phyloP scores from a whole-genome alignment of 2,113 vertebrate genomes.

The Megaptera novaeangliae region DNA sequence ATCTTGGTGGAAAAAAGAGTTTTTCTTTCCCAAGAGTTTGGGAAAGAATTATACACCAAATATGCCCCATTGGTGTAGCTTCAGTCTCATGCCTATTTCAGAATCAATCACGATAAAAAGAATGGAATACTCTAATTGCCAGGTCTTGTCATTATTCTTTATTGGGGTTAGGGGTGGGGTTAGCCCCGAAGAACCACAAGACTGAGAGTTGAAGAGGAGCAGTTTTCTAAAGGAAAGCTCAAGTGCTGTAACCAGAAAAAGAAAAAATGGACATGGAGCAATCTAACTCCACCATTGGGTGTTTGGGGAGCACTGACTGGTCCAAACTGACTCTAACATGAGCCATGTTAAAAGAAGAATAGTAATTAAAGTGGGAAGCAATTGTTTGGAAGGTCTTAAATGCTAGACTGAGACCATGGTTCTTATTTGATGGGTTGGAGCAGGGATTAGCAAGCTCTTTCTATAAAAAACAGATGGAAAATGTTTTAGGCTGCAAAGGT shows the following conservation, averaged over 20 bases:
- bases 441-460: neutral
- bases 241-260: neutral
- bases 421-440: neutral
- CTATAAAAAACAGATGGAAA: neutral
- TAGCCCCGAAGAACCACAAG: neutral
- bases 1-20: neutral
- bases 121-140: neutral
- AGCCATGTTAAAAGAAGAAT: neutral
- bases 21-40: neutral
- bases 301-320: neutral
- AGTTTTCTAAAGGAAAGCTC: neutral
- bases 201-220: neutral
- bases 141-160: neutral
- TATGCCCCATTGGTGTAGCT: neutral
- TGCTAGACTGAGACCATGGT: neutral
- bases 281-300: neutral
- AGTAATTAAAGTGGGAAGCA: neutral
- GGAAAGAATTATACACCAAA: neutral
- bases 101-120: neutral
- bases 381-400: slow-evolving; percentile 7
- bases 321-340: neutral
- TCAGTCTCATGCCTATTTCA: neutral
- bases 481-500: neutral
- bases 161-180: neutral
- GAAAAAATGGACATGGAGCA: neutral